Percentiles rank a stretch among this genome's conserved stretches.
Conservation (phyloP, 2,113 vertebrate genomes). For the Sisor rabdophorus region DNA sequence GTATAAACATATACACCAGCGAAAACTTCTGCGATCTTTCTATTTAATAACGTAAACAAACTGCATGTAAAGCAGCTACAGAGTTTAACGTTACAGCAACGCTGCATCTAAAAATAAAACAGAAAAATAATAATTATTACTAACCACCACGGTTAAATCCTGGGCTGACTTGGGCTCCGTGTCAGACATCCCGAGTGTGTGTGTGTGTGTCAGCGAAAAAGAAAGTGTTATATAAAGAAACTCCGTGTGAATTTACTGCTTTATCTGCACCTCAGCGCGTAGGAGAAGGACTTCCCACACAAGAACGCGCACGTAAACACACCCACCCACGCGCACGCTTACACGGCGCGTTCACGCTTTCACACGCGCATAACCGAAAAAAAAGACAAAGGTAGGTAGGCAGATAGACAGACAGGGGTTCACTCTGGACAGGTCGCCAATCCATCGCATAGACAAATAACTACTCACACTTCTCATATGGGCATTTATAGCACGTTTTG, state of each 20-base stretch:
- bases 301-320: not conserved
- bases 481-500: no score
- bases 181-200: slow-evolving; percentile 76
- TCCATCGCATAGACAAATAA: no score
- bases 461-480: no score
- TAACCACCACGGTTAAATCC: slow-evolving; percentile 92
- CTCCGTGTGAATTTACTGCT: not conserved
- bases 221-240: not conserved
- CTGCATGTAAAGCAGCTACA: not conserved
- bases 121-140: slow-evolving; percentile 37
- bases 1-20: not conserved
- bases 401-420: no score
- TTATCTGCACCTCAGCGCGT: slow-evolving; percentile 8
- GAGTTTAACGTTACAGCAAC: not conserved
- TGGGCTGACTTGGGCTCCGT: slow-evolving; percentile 90
- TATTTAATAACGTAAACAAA: not conserved
- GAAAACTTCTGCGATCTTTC: not conserved
- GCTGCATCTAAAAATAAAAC: no score
- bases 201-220: not conserved
- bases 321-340: not conserved
- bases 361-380: no score
- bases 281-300: slow-evolving; percentile 9
- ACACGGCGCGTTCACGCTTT: not conserved
- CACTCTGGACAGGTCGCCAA: no score
- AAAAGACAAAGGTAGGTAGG: no score